Percentiles rank a stretch among this genome's conserved stretches.
phyloP scores from a whole-genome alignment of 2,113 vertebrate species.

The Gallinago undulata region DNA sequence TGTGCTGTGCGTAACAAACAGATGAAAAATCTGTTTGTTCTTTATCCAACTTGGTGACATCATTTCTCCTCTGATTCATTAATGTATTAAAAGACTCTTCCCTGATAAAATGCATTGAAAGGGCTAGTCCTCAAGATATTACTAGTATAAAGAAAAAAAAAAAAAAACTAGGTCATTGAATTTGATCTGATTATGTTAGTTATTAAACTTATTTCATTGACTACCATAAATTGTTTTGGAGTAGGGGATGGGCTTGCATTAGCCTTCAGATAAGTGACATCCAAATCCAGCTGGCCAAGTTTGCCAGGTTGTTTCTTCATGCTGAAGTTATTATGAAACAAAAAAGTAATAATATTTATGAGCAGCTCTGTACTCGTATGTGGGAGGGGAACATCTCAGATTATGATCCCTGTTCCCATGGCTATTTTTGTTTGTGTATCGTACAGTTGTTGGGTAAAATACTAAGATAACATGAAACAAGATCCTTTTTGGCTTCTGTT shows the following conservation, averaged over 20 bases:
- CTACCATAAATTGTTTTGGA: not conserved
- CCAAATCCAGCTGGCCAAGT: not conserved
- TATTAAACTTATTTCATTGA: conserved; percentile 18
- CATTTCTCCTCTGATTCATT: not conserved
- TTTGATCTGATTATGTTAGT: conserved; percentile 18
- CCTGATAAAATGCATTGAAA: not conserved
- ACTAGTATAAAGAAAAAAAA: not conserved
- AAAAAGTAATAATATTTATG: conserved; percentile 4
- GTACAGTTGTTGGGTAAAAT: not conserved
- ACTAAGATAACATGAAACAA: not conserved
- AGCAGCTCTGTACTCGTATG: not conserved
- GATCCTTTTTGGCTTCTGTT: not conserved
- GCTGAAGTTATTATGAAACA: conserved; percentile 31
- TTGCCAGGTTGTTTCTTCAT: conserved; percentile 37
- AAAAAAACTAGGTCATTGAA: not conserved
- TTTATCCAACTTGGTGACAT: not conserved
- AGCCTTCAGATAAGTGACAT: conserved; percentile 7
- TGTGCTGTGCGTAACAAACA: not conserved
- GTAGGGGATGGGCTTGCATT: not conserved
- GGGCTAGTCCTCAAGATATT: not conserved
- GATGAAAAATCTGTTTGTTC: not conserved
- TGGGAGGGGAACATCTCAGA: conserved; percentile 9
- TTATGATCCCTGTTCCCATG: not conserved
- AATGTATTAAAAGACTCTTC: not conserved
- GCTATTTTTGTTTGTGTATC: not conserved